These are phyloP conservation scores for Blomia tropicalis DNA, from an alignment of 2,888 invertebrate species.

Conservation along the genomic window DNA sequence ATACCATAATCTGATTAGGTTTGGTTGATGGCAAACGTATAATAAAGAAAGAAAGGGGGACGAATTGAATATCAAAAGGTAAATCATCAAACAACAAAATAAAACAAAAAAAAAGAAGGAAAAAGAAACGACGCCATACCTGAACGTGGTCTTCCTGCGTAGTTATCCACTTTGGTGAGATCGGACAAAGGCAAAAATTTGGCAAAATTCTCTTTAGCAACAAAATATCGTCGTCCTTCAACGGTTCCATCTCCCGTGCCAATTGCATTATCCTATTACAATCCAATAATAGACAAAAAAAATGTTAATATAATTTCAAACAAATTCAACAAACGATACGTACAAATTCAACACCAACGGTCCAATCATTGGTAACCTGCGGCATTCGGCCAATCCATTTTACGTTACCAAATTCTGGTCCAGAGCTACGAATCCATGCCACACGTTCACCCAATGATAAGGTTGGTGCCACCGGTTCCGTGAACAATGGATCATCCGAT, in stretches of 20 bases:
- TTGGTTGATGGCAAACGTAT: too few relatives aligned
- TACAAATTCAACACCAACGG: conserved; percentile 41
- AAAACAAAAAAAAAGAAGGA: not conserved
- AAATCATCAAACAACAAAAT: conserved; percentile 11
- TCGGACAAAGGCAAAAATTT: conserved; percentile 39
- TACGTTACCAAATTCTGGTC: conserved; percentile 36
- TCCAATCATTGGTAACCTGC: conserved; percentile 33
- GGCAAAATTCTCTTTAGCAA: conserved; percentile 37
- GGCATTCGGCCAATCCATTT: conserved; percentile 38
- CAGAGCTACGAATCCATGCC: conserved; percentile 37
- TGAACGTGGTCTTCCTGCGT: conserved; percentile 24
- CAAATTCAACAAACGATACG: conserved; percentile 29
- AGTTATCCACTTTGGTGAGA: conserved; percentile 34
- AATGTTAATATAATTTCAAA: not conserved
- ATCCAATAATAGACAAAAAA: not conserved
- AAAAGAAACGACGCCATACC: too few relatives aligned
- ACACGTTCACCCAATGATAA: conserved; percentile 36
- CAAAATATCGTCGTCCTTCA: conserved; percentile 37
- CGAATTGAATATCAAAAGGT: too few relatives aligned
- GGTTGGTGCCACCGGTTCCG: conserved; percentile 30
- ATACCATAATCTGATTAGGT: too few relatives aligned
- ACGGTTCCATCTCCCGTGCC: conserved; percentile 40
- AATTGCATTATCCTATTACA: conserved; percentile 36
- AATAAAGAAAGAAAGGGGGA: too few relatives aligned
- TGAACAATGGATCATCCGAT: conserved; percentile 23